Base-by-base conservation (phyloP, 2,113 vertebrate genomes). In the Tichodroma muraria region DNA sequence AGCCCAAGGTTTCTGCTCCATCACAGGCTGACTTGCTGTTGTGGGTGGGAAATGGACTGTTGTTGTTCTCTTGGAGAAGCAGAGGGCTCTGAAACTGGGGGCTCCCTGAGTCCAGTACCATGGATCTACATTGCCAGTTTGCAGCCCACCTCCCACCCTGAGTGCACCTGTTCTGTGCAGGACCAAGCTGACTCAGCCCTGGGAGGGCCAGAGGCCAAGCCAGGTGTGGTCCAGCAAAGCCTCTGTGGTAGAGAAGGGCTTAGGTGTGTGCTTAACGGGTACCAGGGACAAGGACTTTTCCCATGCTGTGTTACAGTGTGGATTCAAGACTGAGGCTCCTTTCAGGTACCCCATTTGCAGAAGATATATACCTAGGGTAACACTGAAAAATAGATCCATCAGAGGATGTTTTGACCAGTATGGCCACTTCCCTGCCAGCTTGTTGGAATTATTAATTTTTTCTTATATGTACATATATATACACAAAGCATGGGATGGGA, bases 51-150 rank as follows among this genome's bases (percentile, higher is more conserved):
- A 37, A 40, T 9, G 1, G 4, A 4, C 31, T 28, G 22, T 8
- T 38, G 10, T 16, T 75, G 35, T 12, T 78, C 15, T 15, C 25
- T 33, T 8, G 0, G 5, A 84, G 28, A 42, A 73, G n/a, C 17
- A 45, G n/a, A 17, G 23, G 17, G 1, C 15, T 77, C 37, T 71
- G 49, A 63, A 28, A 38, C 4, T 11, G 10, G 7, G 13, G 17
- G 5, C 6, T 38, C 21, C 44, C 15, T 6, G 24, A 35, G 10
- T 22, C 7, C 57, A 19, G 9, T 3, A 3, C 16, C 45, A 5
- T 2, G 31, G 12, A 53, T 13, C 21, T 1, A 1, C 0, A 0
- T 1, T 53, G 28, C 22, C 27, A 6, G 5, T 40, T 40, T 38
- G 17, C 42, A 85, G 24, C 35, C 18, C 42, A 19, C 1, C 18